Conservation (phyloP, 2,797 vertebrate species). For the Lacerta viridis region DNA sequence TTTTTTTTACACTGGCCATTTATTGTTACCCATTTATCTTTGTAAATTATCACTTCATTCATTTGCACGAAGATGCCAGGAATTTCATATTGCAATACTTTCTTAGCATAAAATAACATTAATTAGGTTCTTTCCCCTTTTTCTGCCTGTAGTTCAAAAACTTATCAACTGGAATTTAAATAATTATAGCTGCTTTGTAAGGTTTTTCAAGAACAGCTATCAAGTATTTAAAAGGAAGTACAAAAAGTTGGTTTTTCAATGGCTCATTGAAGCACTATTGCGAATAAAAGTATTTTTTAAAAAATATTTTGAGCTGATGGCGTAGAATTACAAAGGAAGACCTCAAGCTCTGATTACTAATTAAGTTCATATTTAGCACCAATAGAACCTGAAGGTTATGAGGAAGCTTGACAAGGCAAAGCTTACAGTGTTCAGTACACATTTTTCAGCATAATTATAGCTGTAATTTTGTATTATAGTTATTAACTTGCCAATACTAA, state of each 20-base stretch:
- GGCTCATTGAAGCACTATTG: conserved; percentile 64
- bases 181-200: conserved; percentile 69
- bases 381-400: conserved; percentile 57
- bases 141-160: conserved; percentile 58
- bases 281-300: conserved; percentile 55
- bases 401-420: conserved; percentile 57
- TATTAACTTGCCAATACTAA: conserved; percentile 67
- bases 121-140: conserved; percentile 62
- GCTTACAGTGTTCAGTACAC: conserved; percentile 34
- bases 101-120: conserved; percentile 62
- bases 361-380: conserved; percentile 66
- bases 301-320: conserved; percentile 73
- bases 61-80: conserved; percentile 42
- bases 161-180: conserved; percentile 72
- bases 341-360: conserved; percentile 66
- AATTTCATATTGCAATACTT: conserved; percentile 51
- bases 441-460: conserved; percentile 59
- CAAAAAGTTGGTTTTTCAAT: conserved; percentile 63
- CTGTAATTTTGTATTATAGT: conserved; percentile 62
- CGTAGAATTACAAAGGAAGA: conserved; percentile 65
- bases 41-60: conserved; percentile 38
- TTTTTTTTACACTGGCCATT: not conserved
- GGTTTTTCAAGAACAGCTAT: conserved; percentile 63
- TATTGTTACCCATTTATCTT: conserved; percentile 43
- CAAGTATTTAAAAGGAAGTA: conserved; percentile 24